Conservation (phyloP, 1,140 invertebrate species). For the Temnothorax nylanderi region DNA sequence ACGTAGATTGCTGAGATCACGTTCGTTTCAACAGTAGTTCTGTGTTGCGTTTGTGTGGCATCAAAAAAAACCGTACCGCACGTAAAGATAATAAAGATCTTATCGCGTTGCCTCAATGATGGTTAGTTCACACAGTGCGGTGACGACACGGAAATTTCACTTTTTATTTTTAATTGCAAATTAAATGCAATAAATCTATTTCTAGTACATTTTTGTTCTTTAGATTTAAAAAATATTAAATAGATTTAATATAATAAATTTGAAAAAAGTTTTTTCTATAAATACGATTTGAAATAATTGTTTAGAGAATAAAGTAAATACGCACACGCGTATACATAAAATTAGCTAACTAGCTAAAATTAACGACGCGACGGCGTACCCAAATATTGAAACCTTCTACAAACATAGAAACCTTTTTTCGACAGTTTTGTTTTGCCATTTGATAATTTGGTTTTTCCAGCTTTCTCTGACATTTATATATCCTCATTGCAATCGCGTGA, state of each 20-base stretch:
- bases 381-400: not conserved
- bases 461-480: constrained; percentile 10
- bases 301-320: not conserved
- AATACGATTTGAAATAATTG: not conserved
- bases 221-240: not conserved
- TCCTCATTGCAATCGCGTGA: constrained; percentile 46
- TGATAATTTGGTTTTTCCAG: constrained; percentile 1
- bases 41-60: not conserved
- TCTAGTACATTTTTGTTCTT: not conserved
- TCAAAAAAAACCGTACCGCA: not conserved
- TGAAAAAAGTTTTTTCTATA: not conserved
- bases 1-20: not conserved
- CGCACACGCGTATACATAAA: not conserved
- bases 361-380: not conserved
- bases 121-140: not conserved
- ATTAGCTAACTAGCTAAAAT: not conserved
- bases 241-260: not conserved
- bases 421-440: not conserved
- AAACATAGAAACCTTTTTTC: not conserved
- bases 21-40: not conserved
- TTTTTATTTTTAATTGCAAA: not conserved
- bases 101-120: not conserved
- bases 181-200: not conserved
- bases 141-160: not conserved
- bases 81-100: constrained; percentile 42